phyloP scores from a whole-genome alignment of 1,140 invertebrate species.

The Macrobrachium nipponense region DNA sequence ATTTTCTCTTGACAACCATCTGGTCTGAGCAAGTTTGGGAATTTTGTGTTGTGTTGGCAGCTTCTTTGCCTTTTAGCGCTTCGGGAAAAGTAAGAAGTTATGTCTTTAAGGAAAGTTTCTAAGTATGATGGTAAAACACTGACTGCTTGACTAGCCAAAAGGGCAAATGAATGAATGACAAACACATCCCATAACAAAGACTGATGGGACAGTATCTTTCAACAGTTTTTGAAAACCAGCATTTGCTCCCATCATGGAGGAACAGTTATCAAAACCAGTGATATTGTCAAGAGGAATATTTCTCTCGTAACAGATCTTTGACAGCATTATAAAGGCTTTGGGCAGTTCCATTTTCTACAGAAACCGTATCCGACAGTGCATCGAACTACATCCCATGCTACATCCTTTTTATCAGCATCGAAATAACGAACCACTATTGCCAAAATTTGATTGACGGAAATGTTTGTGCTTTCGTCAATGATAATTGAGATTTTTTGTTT shows the following conservation, averaged over 20 bases:
- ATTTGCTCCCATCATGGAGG: constrained; percentile 17
- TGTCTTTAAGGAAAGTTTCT: constrained; percentile 2
- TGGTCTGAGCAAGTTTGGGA: constrained; percentile 20
- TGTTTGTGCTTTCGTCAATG: constrained; percentile 46
- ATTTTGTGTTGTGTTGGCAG: constrained; percentile 14
- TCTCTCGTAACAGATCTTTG: too few species aligned
- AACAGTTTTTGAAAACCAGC: constrained; percentile 13
- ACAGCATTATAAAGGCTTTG: too few species aligned
- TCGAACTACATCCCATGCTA: too few species aligned
- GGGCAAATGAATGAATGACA: constrained; percentile 38
- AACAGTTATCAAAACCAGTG: constrained; percentile 9
- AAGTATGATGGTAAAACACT: not conserved
- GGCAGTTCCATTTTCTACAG: too few species aligned
- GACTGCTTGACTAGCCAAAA: constrained; percentile 13
- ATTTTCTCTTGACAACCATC: too few species aligned
- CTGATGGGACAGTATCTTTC: constrained; percentile 18
- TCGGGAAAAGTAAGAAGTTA: too few species aligned
- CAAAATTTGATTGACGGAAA: constrained; percentile 37
- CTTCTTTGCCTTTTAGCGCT: constrained; percentile 30
- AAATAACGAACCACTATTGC: too few species aligned
- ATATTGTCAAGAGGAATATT: constrained; percentile 28
- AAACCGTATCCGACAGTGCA: too few species aligned
- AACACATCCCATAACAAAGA: constrained; percentile 27
- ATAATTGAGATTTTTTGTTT: constrained; percentile 29
- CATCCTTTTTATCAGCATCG: too few species aligned